Base-by-base conservation (phyloP, 1,140 invertebrate genomes). In the Charaxes varanes region DNA sequence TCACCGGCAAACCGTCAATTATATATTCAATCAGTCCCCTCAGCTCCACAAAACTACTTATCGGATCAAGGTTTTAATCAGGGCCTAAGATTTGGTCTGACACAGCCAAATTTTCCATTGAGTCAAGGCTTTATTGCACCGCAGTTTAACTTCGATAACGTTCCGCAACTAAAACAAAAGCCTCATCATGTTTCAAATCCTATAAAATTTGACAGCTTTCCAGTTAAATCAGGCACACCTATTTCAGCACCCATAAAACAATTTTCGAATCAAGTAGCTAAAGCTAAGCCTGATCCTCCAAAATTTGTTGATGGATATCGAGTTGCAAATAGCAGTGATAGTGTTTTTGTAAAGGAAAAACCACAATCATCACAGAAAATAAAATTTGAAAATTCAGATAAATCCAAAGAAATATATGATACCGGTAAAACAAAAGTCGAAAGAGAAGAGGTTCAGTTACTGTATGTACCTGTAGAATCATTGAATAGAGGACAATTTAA, bases 391-490 rank as follows among this genome's bases (percentile, higher is more conserved):
- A 58, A 36, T 12, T 49, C 46, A 11, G 66, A 74, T 4, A 70
- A 64, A 51, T 31, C 60, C 0, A 72, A 67, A 35, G 62, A 72
- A 31, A 16, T 43, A 1, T 35, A 59, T 13, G 32, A 51, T 10
- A 30, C 47, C 14, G 31, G 42, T 12, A 76, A 66, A 51, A 38
- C 54, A 13, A 84, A 76, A 46, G 47, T 55, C 5, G 85, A 87
- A 62, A 85, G 86, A 59, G 89, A 90, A 74, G 88, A 92, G 80
- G 89, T 94, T 7, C 92, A 94, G 65, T 62, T 94, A 26, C 77
- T 94, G 0, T 94, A 94, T 58, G 92, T 94, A 2, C 93, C 93
- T 6, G 85, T 93, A 16, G 92, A 94, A 62, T 91, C 90, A 0
- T 68, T 94, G 6, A 88, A 88, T 33, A 86, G 88, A 71, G 86